A percentile compares a stretch with the other conserved stretches of the same genome.
Conservation (phyloP, 2,797 vertebrate genomes). For the Phyllotis vaccarum region DNA sequence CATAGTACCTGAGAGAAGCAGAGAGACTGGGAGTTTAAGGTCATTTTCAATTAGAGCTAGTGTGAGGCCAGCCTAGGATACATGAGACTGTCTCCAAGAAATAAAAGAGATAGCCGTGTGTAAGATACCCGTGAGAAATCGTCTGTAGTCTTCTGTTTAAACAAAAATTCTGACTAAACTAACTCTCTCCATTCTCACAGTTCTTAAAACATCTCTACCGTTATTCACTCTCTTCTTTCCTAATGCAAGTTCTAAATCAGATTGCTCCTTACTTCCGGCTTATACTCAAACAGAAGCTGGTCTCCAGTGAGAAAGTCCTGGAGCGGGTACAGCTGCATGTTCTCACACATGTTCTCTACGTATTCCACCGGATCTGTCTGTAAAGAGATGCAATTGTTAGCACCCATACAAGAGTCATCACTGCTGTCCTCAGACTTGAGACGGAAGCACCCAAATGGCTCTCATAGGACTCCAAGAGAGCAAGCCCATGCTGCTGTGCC, state of each 20-base stretch:
- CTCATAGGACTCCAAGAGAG: constrained; percentile 54
- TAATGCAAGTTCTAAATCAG: constrained; percentile 58
- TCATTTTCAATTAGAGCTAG: neutral
- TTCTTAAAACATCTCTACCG: neutral
- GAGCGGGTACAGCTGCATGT: constrained; percentile 96
- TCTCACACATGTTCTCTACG: constrained; percentile 97
- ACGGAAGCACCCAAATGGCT: neutral
- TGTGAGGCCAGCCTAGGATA: neutral
- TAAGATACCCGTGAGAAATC: constrained; percentile 37
- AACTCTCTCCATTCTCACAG: constrained; percentile 35
- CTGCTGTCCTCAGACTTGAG: neutral
- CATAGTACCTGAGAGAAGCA: neutral
- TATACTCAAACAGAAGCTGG: constrained; percentile 95
- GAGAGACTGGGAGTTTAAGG: neutral
- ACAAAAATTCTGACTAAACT: constrained; percentile 36
- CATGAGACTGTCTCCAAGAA: neutral
- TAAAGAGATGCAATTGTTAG: constrained; percentile 67
- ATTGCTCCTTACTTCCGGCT: constrained; percentile 91
- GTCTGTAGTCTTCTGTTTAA: constrained; percentile 48
- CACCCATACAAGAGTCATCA: constrained; percentile 48
- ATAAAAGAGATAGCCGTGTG: too few relatives aligned
- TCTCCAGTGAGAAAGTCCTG: constrained; percentile 97
- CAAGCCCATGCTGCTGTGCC: neutral
- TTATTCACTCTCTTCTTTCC: constrained; percentile 17
- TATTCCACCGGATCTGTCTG: constrained; percentile 97